Percentiles rank a stretch among this genome's conserved stretches.
These are phyloP conservation scores for Prosapia bicincta DNA, from an alignment of 2,888 invertebrate genomes.

Conservation along the genomic window DNA sequence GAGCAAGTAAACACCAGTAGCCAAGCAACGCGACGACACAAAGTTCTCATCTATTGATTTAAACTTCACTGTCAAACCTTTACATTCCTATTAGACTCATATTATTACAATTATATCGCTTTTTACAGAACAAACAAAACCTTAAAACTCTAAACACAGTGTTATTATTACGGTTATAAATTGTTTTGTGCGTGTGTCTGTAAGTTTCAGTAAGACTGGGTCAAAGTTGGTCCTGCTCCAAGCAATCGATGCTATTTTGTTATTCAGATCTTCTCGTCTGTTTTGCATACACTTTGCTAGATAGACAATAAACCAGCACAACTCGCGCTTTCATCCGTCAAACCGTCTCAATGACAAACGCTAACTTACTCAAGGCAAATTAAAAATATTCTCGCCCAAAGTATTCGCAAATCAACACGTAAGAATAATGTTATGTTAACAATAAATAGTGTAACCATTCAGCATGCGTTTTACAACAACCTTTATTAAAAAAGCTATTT, in stretches of 20 bases:
- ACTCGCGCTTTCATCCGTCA: background rate
- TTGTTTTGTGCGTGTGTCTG: background rate
- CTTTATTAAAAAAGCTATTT: too few relatives aligned
- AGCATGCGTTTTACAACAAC: too few relatives aligned
- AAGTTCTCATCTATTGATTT: slow-evolving; percentile 25
- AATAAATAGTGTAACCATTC: too few relatives aligned
- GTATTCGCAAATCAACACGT: too few relatives aligned
- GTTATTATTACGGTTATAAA: background rate
- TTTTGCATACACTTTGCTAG: background rate
- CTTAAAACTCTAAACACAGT: slow-evolving; percentile 21
- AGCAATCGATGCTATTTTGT: slow-evolving; percentile 23
- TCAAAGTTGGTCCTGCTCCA: slow-evolving; percentile 8
- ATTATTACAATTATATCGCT: slow-evolving; percentile 28
- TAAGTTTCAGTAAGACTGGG: background rate
- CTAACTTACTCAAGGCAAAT: too few relatives aligned
- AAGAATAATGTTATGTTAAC: too few relatives aligned
- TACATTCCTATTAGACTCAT: slow-evolving; percentile 26
- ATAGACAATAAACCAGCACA: background rate
- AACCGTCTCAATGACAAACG: background rate
- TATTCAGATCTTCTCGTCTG: slow-evolving; percentile 10
- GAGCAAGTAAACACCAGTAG: slow-evolving; percentile 17
- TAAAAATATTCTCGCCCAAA: too few relatives aligned
- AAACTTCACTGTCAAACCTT: slow-evolving; percentile 27
- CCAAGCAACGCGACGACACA: slow-evolving; percentile 33
- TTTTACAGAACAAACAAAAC: background rate